Conservation (phyloP, 2,888 invertebrate species). For the Drymonia ruficornis region DNA sequence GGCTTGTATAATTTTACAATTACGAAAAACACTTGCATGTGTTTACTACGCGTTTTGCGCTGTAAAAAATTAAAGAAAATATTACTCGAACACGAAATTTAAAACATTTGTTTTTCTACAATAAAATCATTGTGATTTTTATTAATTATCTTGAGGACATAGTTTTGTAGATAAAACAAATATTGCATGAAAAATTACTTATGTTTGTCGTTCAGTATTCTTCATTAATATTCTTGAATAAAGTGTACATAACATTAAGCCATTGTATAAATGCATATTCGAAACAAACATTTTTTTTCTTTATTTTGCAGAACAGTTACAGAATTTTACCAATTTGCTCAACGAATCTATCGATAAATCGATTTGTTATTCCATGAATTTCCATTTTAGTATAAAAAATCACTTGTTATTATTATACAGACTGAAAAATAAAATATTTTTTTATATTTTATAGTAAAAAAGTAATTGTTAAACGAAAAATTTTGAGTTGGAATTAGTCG, state of each 20-base stretch:
- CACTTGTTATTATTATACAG: slow-evolving; percentile 36
- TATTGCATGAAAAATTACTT: slow-evolving; percentile 4
- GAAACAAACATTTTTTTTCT: slow-evolving; percentile 12
- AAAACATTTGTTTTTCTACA: too few species aligned
- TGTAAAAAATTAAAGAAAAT: not conserved
- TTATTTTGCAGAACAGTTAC: slow-evolving; percentile 11
- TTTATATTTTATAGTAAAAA: slow-evolving; percentile 43
- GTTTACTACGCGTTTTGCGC: not conserved
- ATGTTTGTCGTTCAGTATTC: not conserved
- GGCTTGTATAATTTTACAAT: slow-evolving; percentile 24
- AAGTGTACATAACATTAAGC: not conserved
- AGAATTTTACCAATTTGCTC: slow-evolving; percentile 24
- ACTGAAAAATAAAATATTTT: slow-evolving; percentile 49
- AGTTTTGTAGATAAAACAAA: not conserved
- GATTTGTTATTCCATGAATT: slow-evolving; percentile 39
- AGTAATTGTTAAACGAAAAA: not conserved
- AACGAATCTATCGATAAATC: slow-evolving; percentile 31
- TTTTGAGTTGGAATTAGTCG: too few species aligned
- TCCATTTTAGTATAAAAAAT: slow-evolving; percentile 33
- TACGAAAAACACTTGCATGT: not conserved
- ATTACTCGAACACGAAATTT: not conserved
- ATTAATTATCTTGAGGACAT: not conserved
- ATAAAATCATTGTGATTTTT: too few species aligned
- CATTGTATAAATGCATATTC: not conserved
- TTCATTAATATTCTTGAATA: not conserved